These are phyloP conservation scores for Brassicogethes aeneus DNA, from an alignment of 2,888 invertebrate genomes.

Conservation along the genomic window DNA sequence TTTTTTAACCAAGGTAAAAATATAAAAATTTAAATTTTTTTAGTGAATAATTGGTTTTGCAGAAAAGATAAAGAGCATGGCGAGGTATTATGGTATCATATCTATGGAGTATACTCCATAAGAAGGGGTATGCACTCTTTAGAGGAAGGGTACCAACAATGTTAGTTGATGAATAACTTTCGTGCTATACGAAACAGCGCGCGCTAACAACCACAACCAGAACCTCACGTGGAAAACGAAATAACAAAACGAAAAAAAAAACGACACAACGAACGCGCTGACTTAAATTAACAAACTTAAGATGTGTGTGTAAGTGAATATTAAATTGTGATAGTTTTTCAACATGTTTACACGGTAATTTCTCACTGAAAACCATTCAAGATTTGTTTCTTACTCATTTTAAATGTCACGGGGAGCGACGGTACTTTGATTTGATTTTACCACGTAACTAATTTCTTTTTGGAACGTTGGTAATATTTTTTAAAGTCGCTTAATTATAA, in stretches of 20 bases:
- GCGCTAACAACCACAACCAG: not conserved
- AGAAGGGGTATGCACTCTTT: conserved; percentile 35
- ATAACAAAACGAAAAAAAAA: too few species aligned
- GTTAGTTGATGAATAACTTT: conserved; percentile 30
- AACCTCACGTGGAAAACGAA: too few species aligned
- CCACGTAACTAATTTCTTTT: too few species aligned
- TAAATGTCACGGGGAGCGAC: not conserved
- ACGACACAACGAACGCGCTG: too few species aligned
- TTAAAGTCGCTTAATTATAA: too few species aligned
- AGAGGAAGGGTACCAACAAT: conserved; percentile 30
- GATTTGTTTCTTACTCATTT: too few species aligned
- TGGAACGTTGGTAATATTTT: too few species aligned
- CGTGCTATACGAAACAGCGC: conserved; percentile 13
- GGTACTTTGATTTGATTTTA: too few species aligned
- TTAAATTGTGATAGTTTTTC: conserved; percentile 9
- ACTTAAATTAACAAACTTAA: too few species aligned
- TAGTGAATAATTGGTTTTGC: not conserved
- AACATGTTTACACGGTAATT: conserved; percentile 39
- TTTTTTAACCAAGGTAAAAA: too few species aligned
- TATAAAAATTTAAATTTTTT: too few species aligned
- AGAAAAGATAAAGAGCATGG: not conserved
- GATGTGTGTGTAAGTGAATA: not conserved
- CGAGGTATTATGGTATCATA: conserved; percentile 19
- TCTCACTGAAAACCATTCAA: too few species aligned
- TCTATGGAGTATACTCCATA: conserved; percentile 11